phyloP scores from a whole-genome alignment of 2,113 vertebrate genomes.

The Ptyas mucosa region DNA sequence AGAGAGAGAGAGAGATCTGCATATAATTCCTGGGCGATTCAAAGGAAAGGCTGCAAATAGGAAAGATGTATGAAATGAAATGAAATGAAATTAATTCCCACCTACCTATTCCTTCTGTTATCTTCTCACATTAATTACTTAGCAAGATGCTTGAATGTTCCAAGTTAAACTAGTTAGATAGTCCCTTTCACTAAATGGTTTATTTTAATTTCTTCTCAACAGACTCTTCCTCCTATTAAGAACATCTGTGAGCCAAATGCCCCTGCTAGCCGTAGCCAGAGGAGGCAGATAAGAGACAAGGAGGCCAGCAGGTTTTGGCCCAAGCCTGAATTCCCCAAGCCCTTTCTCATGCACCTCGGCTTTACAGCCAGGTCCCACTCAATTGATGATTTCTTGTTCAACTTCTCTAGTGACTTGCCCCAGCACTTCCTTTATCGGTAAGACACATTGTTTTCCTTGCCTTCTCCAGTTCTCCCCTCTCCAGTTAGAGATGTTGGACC shows the following conservation, averaged over 20 bases:
- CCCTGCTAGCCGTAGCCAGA: conserved; percentile 55
- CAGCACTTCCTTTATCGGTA: conserved; percentile 73
- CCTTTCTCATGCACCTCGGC: conserved; percentile 74
- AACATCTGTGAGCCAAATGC: conserved; percentile 32
- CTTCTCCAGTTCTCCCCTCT: background rate
- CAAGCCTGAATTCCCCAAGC: conserved; percentile 71
- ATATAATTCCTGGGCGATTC: background rate
- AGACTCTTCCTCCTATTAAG: conserved; percentile 85
- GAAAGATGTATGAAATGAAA: background rate
- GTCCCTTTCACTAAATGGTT: background rate
- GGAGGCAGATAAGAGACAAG: conserved; percentile 32
- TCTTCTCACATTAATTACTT: background rate
- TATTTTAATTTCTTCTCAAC: conserved; percentile 28
- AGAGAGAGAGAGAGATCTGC: no score
- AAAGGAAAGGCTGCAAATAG: background rate
- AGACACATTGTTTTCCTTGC: conserved; percentile 16
- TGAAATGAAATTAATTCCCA: background rate
- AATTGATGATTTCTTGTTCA: conserved; percentile 69
- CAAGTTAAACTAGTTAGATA: background rate
- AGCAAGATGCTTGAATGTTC: background rate
- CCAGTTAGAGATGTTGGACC: background rate
- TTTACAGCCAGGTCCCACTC: conserved; percentile 80
- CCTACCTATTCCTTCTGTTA: background rate
- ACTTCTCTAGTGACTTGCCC: conserved; percentile 68
- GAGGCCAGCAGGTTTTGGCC: conserved; percentile 39